Percentiles rank a stretch among this genome's conserved stretches.
These are phyloP conservation scores for Scaptomyza caliginosa DNA, from an alignment of 2,888 invertebrate species.

Conservation along the genomic window DNA sequence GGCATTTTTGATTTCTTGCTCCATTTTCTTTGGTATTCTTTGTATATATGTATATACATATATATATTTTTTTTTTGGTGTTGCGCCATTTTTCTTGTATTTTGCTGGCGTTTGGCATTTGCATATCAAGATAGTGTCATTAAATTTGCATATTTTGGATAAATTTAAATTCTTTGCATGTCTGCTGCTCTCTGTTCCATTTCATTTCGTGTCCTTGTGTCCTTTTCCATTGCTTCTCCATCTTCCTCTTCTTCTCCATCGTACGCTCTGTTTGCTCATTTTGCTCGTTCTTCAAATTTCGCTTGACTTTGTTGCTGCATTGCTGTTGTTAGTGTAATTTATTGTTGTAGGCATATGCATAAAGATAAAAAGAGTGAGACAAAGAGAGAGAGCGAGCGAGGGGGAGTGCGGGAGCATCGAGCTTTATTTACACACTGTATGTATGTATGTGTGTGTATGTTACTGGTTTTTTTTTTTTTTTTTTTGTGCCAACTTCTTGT, in stretches of 20 bases:
- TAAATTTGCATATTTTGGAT: slow-evolving; percentile 76
- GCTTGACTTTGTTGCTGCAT: slow-evolving; percentile 31
- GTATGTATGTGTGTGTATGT: slow-evolving; percentile 20
- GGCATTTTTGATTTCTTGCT: slow-evolving; percentile 59
- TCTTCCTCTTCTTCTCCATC: slow-evolving; percentile 1
- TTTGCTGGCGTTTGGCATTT: slow-evolving; percentile 53
- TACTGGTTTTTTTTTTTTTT: slow-evolving; percentile 1
- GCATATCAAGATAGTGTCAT: slow-evolving; percentile 74
- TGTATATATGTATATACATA: slow-evolving; percentile 12
- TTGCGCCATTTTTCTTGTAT: slow-evolving; percentile 46
- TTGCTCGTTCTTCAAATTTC: slow-evolving; percentile 63
- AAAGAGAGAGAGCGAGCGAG: neutral
- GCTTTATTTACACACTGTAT: slow-evolving; percentile 48
- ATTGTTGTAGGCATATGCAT: slow-evolving; percentile 49
- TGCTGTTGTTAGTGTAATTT: slow-evolving; percentile 50
- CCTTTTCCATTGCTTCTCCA: neutral
- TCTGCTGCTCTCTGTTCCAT: slow-evolving; percentile 31
- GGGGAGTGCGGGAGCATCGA: too few species aligned
- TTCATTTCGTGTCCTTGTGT: slow-evolving; percentile 17
- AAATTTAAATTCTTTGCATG: slow-evolving; percentile 73
- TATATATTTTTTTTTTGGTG: slow-evolving; percentile 35
- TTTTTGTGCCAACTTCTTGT: slow-evolving; percentile 36
- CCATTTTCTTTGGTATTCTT: slow-evolving; percentile 23
- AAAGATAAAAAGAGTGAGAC: neutral
- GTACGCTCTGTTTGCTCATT: slow-evolving; percentile 33